phyloP scores from a whole-genome alignment of 2,113 vertebrate species.

The Heterotis niloticus region DNA sequence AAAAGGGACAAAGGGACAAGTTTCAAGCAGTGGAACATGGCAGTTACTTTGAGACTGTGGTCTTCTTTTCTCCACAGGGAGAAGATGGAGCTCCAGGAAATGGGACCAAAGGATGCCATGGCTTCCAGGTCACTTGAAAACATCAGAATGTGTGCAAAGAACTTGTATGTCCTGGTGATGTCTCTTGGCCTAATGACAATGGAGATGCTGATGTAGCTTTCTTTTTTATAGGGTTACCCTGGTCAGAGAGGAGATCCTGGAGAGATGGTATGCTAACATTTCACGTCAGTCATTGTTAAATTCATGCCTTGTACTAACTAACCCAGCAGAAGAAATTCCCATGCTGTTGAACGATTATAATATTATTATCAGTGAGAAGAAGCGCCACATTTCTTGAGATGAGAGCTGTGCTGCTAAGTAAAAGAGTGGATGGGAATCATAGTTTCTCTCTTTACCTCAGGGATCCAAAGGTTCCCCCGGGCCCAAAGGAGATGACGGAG shows the following conservation, averaged over 20 bases:
- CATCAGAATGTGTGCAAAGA: background rate
- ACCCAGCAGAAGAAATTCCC: too few relatives aligned
- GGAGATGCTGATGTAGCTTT: background rate
- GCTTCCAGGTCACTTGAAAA: slow-evolving; percentile 73
- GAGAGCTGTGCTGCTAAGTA: too few relatives aligned
- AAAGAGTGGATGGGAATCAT: too few relatives aligned
- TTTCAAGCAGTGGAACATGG: too few relatives aligned
- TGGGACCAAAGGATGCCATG: slow-evolving; percentile 77
- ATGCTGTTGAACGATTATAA: too few relatives aligned
- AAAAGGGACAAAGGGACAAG: too few relatives aligned
- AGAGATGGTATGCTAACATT: slow-evolving; percentile 65
- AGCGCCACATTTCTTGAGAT: too few relatives aligned
- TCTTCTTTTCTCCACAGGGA: slow-evolving; percentile 65
- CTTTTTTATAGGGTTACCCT: slow-evolving; percentile 72
- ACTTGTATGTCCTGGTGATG: background rate
- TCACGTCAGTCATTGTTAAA: too few relatives aligned
- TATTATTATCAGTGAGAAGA: too few relatives aligned
- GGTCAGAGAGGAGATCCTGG: slow-evolving; percentile 78
- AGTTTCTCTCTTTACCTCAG: too few relatives aligned
- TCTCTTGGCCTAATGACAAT: background rate
- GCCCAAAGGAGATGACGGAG: slow-evolving; percentile 94
- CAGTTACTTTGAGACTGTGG: background rate
- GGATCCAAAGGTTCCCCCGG: slow-evolving; percentile 81
- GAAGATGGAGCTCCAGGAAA: slow-evolving; percentile 77
- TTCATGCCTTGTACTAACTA: too few relatives aligned